phyloP scores from a whole-genome alignment of 1,140 invertebrate species.

The Phymorhynchus buccinoides region DNA sequence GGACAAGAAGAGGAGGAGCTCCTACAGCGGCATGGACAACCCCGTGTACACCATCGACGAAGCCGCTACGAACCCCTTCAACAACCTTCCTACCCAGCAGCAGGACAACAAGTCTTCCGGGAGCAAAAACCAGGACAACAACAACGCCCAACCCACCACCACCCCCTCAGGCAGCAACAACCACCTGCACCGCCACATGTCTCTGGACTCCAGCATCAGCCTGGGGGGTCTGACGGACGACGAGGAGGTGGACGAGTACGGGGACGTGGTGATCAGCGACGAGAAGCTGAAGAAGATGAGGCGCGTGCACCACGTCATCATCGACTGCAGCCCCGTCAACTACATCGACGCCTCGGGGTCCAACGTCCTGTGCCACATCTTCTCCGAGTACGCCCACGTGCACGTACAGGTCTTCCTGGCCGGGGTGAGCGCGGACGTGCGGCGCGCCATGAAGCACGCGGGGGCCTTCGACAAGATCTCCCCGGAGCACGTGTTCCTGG shows the following conservation, averaged over 20 bases:
- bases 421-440: constrained; percentile 56
- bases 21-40: constrained; percentile 49
- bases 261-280: constrained; percentile 59
- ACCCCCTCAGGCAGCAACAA: not conserved
- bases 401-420: constrained; percentile 66
- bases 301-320: constrained; percentile 68
- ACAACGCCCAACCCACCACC: not conserved
- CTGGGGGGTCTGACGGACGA: constrained; percentile 55
- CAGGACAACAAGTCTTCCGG: not conserved
- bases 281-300: constrained; percentile 61
- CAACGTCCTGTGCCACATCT: constrained; percentile 70
- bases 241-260: constrained; percentile 63
- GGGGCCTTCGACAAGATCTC: constrained; percentile 64
- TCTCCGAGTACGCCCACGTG: constrained; percentile 63
- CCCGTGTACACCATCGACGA: constrained; percentile 51
- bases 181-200: constrained; percentile 23
- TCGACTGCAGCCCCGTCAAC: constrained; percentile 72
- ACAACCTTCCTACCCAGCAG: no score
- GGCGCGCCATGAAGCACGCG: constrained; percentile 61
- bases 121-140: not conserved
- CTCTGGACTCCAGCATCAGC: constrained; percentile 42
- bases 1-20: constrained; percentile 39
- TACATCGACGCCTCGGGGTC: constrained; percentile 74
- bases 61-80: constrained; percentile 14
- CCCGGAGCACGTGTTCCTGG: constrained; percentile 61